Percentiles rank a stretch among this genome's conserved stretches.
These are phyloP conservation scores for Euthynnus affinis DNA, from an alignment of 2,797 vertebrate genomes.

Conservation along the genomic window DNA sequence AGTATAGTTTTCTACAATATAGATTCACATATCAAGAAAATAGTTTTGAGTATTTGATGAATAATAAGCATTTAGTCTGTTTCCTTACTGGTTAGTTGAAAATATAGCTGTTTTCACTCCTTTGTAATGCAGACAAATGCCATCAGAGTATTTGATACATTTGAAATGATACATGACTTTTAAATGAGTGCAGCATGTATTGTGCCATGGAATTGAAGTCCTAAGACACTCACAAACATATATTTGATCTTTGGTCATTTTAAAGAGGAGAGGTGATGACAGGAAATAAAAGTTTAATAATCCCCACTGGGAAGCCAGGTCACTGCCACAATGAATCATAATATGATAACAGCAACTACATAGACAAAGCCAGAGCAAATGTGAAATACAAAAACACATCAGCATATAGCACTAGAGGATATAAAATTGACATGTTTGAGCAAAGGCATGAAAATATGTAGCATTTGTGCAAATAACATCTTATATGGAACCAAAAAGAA, in stretches of 20 bases:
- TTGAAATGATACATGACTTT: not conserved
- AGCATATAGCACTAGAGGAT: not conserved
- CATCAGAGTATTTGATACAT: not conserved
- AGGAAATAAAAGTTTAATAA: constrained; percentile 18
- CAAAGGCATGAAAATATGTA: not conserved
- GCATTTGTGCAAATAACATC: not conserved
- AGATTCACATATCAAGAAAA: not conserved
- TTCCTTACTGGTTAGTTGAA: not conserved
- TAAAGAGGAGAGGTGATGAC: not conserved
- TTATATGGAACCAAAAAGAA: not conserved
- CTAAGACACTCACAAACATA: not conserved
- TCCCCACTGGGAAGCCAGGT: not conserved
- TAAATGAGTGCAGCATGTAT: not conserved
- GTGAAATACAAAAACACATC: not conserved
- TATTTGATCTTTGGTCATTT: not conserved
- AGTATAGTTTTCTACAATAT: not conserved
- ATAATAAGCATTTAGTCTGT: not conserved
- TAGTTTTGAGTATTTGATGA: not conserved
- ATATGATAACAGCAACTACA: not conserved
- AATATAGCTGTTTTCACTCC: not conserved
- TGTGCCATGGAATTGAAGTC: not conserved
- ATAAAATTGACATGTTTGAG: not conserved
- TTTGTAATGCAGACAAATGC: not conserved
- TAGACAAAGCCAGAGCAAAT: not conserved
- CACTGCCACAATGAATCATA: not conserved